A percentile compares a stretch with the other conserved stretches of the same genome.
Conservation (phyloP, 2,113 vertebrate species). For the Pipa parva region DNA sequence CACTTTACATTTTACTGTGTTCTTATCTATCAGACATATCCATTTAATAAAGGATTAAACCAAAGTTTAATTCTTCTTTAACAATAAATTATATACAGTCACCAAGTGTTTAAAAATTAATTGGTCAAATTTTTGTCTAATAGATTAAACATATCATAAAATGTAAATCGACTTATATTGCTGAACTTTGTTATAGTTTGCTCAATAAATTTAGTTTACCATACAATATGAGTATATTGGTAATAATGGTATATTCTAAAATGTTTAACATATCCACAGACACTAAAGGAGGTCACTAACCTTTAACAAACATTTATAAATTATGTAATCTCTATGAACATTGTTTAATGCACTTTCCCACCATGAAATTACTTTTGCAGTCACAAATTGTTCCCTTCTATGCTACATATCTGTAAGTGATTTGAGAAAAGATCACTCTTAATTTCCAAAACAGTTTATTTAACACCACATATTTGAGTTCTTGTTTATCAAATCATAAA, state of each 20-base stretch:
- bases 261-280: background rate
- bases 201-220: background rate
- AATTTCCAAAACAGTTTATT: slow-evolving; percentile 25
- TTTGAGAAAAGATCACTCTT: slow-evolving; percentile 17
- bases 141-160: background rate
- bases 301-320: slow-evolving; percentile 5
- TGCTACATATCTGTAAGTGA: slow-evolving; percentile 12
- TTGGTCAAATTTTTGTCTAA: background rate
- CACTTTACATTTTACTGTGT: too few relatives aligned
- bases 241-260: background rate
- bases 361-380: background rate
- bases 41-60: too few relatives aligned
- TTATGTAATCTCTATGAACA: slow-evolving; percentile 4
- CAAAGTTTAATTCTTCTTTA: too few relatives aligned
- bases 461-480: slow-evolving; percentile 10
- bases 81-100: background rate
- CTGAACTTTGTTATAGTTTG: background rate
- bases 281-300: background rate
- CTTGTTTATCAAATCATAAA: slow-evolving; percentile 20
- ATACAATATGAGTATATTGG: background rate
- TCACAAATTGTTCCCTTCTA: background rate
- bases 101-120: too few relatives aligned
- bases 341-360: background rate
- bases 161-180: background rate
- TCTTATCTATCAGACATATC: too few relatives aligned